Evolutionary conservation across 1,140 invertebrate genomes (phyloP).

Genomic region (Lepidurus couesii): DNA sequence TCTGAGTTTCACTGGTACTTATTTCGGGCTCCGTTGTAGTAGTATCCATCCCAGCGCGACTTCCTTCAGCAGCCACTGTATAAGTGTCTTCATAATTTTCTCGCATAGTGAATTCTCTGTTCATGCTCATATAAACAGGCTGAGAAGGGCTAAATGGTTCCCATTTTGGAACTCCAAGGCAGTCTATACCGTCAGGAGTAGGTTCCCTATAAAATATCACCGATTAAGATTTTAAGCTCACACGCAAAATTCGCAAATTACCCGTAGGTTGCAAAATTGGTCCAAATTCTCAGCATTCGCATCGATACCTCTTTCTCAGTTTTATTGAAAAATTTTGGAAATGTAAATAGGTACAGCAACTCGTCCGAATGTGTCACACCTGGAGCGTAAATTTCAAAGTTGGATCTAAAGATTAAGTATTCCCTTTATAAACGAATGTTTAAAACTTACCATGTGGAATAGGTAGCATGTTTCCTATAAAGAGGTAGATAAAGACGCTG

Average conservation of each 20-base stretch:
- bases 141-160: constrained; percentile 25
- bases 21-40: neutral
- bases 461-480: neutral
- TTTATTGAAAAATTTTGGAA: constrained; percentile 32
- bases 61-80: constrained; percentile 20
- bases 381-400: neutral
- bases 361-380: constrained; percentile 39
- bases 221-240: neutral
- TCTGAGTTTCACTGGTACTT: neutral
- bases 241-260: neutral
- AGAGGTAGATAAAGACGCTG: constrained; percentile 11
- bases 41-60: neutral
- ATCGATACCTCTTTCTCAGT: constrained; percentile 34
- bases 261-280: constrained; percentile 38
- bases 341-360: constrained; percentile 38
- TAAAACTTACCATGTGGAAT: constrained; percentile 21
- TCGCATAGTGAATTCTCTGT: constrained; percentile 1
- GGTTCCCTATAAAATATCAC: constrained; percentile 9
- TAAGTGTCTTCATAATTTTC: neutral
- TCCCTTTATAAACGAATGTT: neutral
- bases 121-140: constrained; percentile 24
- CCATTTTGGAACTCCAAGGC: constrained; percentile 29
- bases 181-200: constrained; percentile 23
- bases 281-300: constrained; percentile 36
- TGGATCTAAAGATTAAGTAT: neutral